Evolutionary conservation across 2,113 vertebrate genomes (phyloP), one percentile per base, ranked within the genome.

Genomic region (Rhinogobius similis): DNA sequence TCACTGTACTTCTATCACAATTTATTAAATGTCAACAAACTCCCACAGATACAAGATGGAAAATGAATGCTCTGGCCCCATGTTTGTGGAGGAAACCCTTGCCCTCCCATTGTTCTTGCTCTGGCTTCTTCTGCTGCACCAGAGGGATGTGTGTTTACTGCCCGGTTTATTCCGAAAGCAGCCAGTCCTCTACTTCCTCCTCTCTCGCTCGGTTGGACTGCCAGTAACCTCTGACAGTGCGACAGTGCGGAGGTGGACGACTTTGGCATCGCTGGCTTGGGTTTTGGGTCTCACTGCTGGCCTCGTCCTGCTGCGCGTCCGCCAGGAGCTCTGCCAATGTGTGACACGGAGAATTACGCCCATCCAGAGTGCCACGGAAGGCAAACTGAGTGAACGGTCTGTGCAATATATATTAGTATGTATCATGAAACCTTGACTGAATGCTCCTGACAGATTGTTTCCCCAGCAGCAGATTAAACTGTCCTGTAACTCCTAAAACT

Each of bases 181-280:
- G 23, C 23, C 11, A 14, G 52, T 2, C 26, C 53, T 53, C 24
- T 27, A 26, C 18, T 14, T 32, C 55, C 10, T 29, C 26, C 55
- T 53, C n/a, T 10, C 10, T 24, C 55, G 16, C 13, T 52, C 52
- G 44, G 53, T 50, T 59, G 21, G 23, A 13, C 23, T 24, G 23
- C 23, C 58, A 77, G 71, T 61, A 68, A 70, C 77, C 65, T 55
- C 69, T 77, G 72, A 58, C 55, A 29, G 12, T 20, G 12, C 58
- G 26, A 21, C 55, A 13, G 38, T 70, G 65, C 62, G 62, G 52
- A 38, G 78, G 62, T 70, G 69, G 27, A 5, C 11, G 29, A 20
- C 61, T 65, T 81, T 73, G 56, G 46, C 70, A 82, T 5, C 5
- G 43, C 32, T 27, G 21, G 39, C 55, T 36, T 72, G 50, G 65